Evolutionary conservation across 1,140 invertebrate genomes (phyloP), one percentile per base, ranked within the genome.

Genomic region (Drosophila arizonae): DNA sequence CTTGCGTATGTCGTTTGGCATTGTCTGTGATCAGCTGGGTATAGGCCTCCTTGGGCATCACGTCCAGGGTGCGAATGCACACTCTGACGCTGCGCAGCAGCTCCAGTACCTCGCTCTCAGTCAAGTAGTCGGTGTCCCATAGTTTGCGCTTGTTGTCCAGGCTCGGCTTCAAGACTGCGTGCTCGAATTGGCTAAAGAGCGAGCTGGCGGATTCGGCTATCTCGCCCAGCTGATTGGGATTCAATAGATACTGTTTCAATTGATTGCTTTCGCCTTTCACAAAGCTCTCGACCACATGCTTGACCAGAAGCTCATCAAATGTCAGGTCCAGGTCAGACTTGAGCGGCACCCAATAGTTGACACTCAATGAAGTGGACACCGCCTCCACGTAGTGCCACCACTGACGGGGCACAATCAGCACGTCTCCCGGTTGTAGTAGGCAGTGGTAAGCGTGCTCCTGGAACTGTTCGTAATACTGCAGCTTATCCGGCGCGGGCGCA

Each of bases 301-400:
- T 91, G 28, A 90, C 90, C 56, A 91, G 74, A 9, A 90, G 78
- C 69, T 91, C 90, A 17, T 91, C 86, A 6, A 91, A 50, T 6
- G 79, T 75, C 43, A 80, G 50, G 30, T 90, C 79, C 6, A 86
- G 28, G 60, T 91, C 90, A 79, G 85, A 92, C 92, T 95, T 94
- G 78, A 95, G 90, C 51, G 96, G 95, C 66, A 98, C 91, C 98
- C 98, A 99, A 50, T 95, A 94, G 93, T 99, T 99, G 0, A 98
- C 93, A 84, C 96, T 95, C 13, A 98, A 94, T 28, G 94, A 93
- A 17, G 96, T 94, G 17, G 93, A 92, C 48, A 96, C 81, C 80
- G 96, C 96, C 92, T 98, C 96, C 5, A 99, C 98, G 93, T 96
- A 98, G 93, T 99, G 98, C 98, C 98, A 99, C 98, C 98, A 99